Evolutionary conservation across 2,797 vertebrate species (phyloP), one percentile per base, ranked within the genome.

Genomic region (Amphiprion clarkii): DNA sequence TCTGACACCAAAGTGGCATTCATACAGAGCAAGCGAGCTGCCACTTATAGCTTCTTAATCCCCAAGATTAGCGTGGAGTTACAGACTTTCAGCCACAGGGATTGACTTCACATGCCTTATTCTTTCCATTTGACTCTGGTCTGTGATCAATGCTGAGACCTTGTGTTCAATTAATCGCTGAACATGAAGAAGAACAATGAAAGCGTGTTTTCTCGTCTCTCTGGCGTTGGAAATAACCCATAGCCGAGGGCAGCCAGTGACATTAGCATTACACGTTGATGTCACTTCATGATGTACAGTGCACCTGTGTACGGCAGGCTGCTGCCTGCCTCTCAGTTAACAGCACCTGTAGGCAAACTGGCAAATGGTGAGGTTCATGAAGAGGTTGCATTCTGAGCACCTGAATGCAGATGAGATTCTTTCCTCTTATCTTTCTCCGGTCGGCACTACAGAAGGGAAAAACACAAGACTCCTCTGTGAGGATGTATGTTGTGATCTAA

Each of bases 11-110:
- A 89, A 83, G 85, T 81, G 86, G 84, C 83, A 81, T 86, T 90
- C 87, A 90, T 78, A 79, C 86, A 89, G 90, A 87, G 77, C 75
- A 72, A 90, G 78, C 42, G 19, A 74, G 76, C 61, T 82, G 86
- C 89, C 90, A 87, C 85, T 93, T 95, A 90, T 93, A 94, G 90
- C 87, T 64, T 51, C 67, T 74, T 93, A 93, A 95, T 94, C 90
- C 91, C 59, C n/a, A 31, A 92, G 93, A 94, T 95, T 93, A 95
- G 84, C 87, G 58, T 4, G 58, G 90, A 91, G 89, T 84, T 91
- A 93, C 76, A 88, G 87, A 86, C 86, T 88, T 90, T 89, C 82
- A 88, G 78, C 87, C 74, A 76, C 71, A 87, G 79, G 85, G 88
- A 90, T 85, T 92, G 87, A 85, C 84, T 89, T 89, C 75, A 76